A percentile compares a stretch with the other conserved stretches of the same genome.
Evolutionary conservation across 2,113 vertebrate species (phyloP).

Genomic region (Neodon shergylaensis): DNA sequence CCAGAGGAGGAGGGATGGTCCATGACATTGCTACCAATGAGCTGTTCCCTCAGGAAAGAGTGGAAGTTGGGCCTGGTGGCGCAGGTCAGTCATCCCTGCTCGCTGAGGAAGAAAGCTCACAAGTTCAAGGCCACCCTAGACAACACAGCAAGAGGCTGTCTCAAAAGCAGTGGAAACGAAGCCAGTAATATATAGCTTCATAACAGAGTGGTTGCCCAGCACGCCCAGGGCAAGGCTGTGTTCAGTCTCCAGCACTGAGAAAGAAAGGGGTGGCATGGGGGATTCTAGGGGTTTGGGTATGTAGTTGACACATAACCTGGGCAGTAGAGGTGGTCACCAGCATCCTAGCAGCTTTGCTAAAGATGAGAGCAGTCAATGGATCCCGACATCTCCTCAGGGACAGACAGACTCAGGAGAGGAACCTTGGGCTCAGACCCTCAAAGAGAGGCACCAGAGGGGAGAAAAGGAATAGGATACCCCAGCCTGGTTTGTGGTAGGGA

Average conservation of each 20-base stretch:
- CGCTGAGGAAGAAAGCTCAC: neutral
- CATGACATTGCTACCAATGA: too few species aligned
- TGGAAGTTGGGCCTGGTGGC: neutral
- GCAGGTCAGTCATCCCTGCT: too few species aligned
- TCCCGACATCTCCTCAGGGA: neutral
- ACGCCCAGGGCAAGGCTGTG: neutral
- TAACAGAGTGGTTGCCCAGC: neutral
- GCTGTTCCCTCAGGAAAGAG: too few species aligned
- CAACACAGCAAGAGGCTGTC: neutral
- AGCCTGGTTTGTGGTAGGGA: neutral
- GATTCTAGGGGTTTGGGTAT: neutral
- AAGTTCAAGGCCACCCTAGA: neutral
- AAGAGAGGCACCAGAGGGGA: neutral
- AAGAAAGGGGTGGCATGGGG: neutral
- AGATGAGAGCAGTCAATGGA: neutral
- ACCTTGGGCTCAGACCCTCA: neutral
- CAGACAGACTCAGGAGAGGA: neutral
- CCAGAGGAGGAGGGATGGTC: neutral
- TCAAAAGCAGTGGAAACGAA: neutral
- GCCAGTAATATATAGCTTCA: neutral
- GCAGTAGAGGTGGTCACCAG: too few species aligned
- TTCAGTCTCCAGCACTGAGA: too few species aligned
- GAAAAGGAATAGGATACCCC: too few species aligned
- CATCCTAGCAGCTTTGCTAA: accelerated
- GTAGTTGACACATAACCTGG: neutral